Evolutionary conservation across 2,888 invertebrate species (phyloP).

Genomic region (Conchocele bisecta): DNA sequence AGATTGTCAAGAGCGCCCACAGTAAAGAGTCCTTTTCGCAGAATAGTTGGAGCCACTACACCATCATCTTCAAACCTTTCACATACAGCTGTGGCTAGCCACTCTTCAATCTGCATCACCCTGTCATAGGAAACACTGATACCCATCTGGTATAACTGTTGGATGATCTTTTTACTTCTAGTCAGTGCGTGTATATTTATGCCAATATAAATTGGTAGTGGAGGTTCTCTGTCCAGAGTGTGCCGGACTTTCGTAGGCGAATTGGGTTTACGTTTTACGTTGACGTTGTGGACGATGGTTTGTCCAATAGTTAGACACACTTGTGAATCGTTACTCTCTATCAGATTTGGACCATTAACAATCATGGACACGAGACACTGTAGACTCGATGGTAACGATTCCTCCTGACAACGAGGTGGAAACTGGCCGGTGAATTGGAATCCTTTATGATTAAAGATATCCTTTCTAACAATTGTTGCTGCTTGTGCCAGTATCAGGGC

Average conservation of each 20-base stretch:
- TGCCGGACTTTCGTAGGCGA: conserved; percentile 2
- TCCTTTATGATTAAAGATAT: conserved; percentile 8
- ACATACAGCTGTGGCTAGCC: conserved; percentile 1
- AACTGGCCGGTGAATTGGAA: conserved; percentile 15
- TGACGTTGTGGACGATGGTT: conserved; percentile 1
- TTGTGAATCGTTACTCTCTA: neutral
- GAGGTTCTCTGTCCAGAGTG: conserved; percentile 11
- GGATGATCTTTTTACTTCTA: conserved; percentile 19
- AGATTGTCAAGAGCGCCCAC: conserved; percentile 26
- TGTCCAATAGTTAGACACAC: neutral
- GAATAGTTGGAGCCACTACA: conserved; percentile 14
- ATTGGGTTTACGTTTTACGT: neutral
- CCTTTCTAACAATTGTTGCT: neutral
- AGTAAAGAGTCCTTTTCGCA: conserved; percentile 20
- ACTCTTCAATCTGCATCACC: conserved; percentile 29
- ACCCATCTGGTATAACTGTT: neutral
- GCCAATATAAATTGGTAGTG: conserved; percentile 19
- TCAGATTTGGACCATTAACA: conserved; percentile 4
- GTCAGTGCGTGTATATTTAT: neutral
- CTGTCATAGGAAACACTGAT: conserved; percentile 22
- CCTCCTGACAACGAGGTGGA: conserved; percentile 13
- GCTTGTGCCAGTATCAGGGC: conserved; percentile 3
- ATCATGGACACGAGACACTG: neutral
- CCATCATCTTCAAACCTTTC: conserved; percentile 33
- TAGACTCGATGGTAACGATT: conserved; percentile 21